These are phyloP conservation scores for Gymnobelideus leadbeateri DNA, from an alignment of 2,113 vertebrate genomes.

Conservation along the genomic window DNA sequence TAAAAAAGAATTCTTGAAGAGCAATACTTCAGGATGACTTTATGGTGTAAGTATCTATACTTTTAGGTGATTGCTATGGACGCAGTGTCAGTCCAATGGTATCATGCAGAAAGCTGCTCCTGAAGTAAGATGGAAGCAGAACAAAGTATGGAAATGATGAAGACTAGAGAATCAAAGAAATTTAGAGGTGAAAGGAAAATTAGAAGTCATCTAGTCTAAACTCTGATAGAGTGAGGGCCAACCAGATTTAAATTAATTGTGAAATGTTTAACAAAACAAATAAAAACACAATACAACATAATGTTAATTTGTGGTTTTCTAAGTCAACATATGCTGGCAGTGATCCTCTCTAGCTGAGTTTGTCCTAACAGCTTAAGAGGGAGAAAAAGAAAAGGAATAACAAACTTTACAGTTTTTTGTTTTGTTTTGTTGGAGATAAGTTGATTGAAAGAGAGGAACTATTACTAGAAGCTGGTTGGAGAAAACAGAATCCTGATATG, in stretches of 20 bases:
- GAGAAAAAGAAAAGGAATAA: background rate
- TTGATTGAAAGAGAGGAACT: background rate
- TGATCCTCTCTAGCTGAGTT: background rate
- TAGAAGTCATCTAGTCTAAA: background rate
- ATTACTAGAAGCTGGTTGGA: background rate
- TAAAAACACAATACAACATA: background rate
- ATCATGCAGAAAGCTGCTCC: background rate
- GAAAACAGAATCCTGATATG: background rate
- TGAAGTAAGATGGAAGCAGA: background rate
- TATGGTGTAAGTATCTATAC: too few relatives aligned
- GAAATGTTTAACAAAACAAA: background rate
- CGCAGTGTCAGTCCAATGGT: background rate
- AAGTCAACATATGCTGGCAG: background rate
- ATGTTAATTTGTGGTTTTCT: background rate
- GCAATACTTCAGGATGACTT: background rate
- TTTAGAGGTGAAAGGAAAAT: background rate
- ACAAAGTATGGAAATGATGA: too few relatives aligned
- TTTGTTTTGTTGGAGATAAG: background rate
- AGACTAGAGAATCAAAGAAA: background rate
- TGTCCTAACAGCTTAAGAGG: background rate
- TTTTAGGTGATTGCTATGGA: background rate
- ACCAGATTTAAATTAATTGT: background rate
- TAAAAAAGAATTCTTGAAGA: background rate
- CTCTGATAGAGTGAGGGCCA: background rate
- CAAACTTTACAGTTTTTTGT: background rate